Evolutionary conservation across 2,888 invertebrate species (phyloP).

Genomic region (Tipula lateralis): DNA sequence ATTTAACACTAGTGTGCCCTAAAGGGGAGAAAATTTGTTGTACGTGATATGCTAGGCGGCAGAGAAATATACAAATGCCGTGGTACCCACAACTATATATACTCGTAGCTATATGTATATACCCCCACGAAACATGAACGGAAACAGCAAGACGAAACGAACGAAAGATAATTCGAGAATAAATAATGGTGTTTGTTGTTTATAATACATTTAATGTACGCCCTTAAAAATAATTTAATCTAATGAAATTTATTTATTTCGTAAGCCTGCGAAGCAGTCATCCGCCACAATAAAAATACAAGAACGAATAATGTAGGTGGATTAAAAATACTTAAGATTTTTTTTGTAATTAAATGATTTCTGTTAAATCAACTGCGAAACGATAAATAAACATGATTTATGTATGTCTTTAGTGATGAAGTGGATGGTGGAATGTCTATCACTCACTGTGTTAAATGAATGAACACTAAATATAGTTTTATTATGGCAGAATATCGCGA

Average conservation of each 20-base stretch:
- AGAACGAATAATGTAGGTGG: neutral
- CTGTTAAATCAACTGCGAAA: slow-evolving; percentile 13
- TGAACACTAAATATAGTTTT: too few species aligned
- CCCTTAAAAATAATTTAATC: slow-evolving; percentile 4
- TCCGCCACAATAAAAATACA: neutral
- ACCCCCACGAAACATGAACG: neutral
- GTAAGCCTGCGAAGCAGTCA: neutral
- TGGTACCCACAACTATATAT: too few species aligned
- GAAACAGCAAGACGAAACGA: neutral
- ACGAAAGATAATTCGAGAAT: slow-evolving; percentile 24
- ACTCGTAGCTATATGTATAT: neutral
- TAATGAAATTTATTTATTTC: neutral
- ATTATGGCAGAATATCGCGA: too few species aligned
- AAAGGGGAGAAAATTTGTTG: neutral
- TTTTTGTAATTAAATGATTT: neutral
- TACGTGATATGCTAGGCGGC: neutral
- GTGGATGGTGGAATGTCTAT: neutral
- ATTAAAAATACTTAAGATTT: neutral
- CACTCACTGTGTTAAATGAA: too few species aligned
- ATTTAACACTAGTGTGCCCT: neutral
- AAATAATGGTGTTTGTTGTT: slow-evolving; percentile 25
- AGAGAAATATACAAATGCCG: neutral
- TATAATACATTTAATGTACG: neutral
- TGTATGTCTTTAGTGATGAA: neutral
- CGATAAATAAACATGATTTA: neutral